Evolutionary conservation across 2,888 invertebrate species (phyloP).

Genomic region (Hoplodrina blanda): DNA sequence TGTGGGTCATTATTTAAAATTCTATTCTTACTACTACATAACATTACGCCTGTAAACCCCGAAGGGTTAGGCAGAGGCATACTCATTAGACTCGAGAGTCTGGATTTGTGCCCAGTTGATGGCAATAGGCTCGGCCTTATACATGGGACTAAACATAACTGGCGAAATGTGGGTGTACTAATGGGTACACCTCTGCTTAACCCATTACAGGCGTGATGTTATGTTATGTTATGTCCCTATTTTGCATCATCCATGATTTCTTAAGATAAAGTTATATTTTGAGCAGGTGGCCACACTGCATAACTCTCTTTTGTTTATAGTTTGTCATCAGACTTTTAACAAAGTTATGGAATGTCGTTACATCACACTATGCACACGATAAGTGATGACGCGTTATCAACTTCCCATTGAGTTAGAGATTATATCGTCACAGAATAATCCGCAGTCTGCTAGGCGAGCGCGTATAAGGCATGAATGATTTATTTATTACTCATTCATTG

Average conservation of each 20-base stretch:
- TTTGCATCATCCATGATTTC: no score
- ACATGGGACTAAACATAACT: no score
- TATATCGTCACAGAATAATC: conserved; percentile 67
- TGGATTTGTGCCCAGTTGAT: no score
- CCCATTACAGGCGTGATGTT: no score
- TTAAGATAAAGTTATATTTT: background rate
- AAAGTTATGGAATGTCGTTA: conserved; percentile 61
- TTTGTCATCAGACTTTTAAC: conserved; percentile 14
- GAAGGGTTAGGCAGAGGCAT: no score
- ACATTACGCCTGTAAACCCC: no score
- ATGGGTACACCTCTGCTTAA: no score
- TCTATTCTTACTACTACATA: background rate
- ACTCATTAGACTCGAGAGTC: no score
- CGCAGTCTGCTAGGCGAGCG: conserved; percentile 49
- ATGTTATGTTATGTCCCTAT: no score
- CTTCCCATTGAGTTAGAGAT: conserved; percentile 75
- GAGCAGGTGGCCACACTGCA: background rate
- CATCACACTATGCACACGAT: conserved; percentile 68
- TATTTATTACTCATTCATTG: conserved; percentile 54
- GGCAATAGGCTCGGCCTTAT: no score
- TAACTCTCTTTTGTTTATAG: conserved; percentile 23
- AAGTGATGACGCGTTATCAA: conserved; percentile 73
- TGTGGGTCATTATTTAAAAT: background rate
- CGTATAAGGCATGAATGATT: conserved; percentile 44
- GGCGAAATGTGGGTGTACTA: no score